Base-by-base conservation (phyloP, 2,888 invertebrate species). In the Lasioglossum lativentre region DNA sequence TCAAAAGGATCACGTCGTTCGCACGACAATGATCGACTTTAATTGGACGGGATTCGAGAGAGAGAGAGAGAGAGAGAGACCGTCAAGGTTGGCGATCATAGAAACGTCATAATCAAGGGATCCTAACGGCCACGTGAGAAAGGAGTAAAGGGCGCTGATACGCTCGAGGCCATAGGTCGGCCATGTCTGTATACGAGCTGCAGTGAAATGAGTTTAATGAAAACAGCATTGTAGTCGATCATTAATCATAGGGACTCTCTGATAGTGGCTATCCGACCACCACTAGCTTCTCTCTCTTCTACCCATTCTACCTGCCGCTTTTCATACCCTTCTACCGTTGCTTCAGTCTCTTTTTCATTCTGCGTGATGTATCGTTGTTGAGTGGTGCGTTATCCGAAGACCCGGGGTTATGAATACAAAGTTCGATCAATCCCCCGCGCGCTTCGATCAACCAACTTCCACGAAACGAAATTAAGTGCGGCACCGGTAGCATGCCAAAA, bases 121-220 rank as follows among this genome's bases (percentile, higher is more conserved):
- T 90, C 90, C 91, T 91, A 89, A 85, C 81, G 82, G 86, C 88
- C 80, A 82, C 76, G 77, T 81, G 90, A 90, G 90, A 92, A 91
- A 91, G 90, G 89, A 85, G 79, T 89, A 88, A 90, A 90, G 92
- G 93, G 91, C 88, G 91, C 89, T 89, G 90, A 89, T 88, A 90
- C 86, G 88, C 85, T 86, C 83, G 82, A 79, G 89, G 83, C 88
- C 88, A 88, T 87, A 90, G 90, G 82, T 91, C 90, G 87, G 87
- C 86, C 89, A 87, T 91, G 90, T 91, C 90, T 90, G 90, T 86
- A 90, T 88, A 87, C 92, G 89, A 87, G 90, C 91, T 88, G 91
- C 90, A 92, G 88, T 94, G 94, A 94, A 95, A 95, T 94, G 94
- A 94, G 94, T 94, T 94, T 94, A 95, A 95, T 95, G 94, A 95